These are phyloP conservation scores for Oncorhynchus clarkii DNA, from an alignment of 2,113 vertebrate species.

Conservation along the genomic window DNA sequence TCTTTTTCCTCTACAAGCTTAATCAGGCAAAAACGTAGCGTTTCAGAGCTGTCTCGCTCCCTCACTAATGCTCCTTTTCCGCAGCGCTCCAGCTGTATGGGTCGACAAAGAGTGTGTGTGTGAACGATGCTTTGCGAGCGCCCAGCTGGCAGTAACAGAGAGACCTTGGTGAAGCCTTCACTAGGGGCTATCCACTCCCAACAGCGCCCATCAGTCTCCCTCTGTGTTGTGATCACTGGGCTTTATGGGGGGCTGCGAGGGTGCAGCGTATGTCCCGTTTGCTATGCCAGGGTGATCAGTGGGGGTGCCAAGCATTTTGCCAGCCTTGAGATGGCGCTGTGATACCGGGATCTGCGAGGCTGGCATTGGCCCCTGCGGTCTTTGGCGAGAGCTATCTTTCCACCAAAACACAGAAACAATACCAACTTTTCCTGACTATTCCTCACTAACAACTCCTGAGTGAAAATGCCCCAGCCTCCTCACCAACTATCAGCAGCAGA, in stretches of 20 bases:
- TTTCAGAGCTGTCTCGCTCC: neutral
- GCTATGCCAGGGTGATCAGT: neutral
- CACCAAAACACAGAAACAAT: neutral
- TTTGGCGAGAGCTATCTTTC: neutral
- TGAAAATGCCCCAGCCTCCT: neutral
- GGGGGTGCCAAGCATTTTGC: neutral
- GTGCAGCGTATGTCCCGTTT: neutral
- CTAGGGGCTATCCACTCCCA: neutral
- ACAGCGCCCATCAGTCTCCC: neutral
- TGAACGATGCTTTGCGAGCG: neutral
- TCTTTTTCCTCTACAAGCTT: neutral
- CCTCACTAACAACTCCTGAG: neutral
- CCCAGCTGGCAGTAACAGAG: conserved; percentile 8
- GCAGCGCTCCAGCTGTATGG: neutral
- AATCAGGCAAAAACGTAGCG: neutral
- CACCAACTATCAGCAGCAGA: neutral
- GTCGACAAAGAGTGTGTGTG: neutral
- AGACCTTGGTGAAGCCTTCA: neutral
- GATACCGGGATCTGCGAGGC: neutral
- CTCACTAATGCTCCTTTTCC: neutral
- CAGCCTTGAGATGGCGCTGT: conserved; percentile 1
- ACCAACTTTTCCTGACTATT: neutral
- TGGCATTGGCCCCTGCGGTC: neutral
- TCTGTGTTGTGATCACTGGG: neutral
- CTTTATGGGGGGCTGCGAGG: neutral